phyloP scores from a whole-genome alignment of 2,797 vertebrate species.

The Hypotaenidia philippensis region DNA sequence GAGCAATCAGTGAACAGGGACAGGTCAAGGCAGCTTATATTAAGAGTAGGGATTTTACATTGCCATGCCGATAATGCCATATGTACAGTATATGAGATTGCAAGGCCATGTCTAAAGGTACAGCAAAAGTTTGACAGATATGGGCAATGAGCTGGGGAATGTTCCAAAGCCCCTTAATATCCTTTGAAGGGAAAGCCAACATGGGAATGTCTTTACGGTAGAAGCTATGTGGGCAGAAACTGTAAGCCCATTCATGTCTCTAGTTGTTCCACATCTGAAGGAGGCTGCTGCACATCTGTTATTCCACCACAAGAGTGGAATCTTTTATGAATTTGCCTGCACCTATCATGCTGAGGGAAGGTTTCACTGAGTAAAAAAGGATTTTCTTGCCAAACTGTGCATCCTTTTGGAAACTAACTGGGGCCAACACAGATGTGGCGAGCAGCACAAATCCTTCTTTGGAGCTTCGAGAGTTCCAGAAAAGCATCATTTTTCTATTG shows the following conservation, averaged over 20 bases:
- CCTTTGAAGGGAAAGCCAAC: background rate
- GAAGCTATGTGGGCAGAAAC: slow-evolving; percentile 1
- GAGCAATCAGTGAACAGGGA: background rate
- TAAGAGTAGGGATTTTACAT: background rate
- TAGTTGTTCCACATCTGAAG: slow-evolving; percentile 53
- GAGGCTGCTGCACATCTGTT: slow-evolving; percentile 42
- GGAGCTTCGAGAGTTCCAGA: slow-evolving; percentile 45
- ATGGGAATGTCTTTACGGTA: background rate
- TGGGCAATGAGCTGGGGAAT: background rate
- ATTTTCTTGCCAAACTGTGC: slow-evolving; percentile 43
- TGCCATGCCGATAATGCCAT: accelerated
- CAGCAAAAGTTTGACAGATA: background rate
- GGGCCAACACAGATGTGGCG: slow-evolving; percentile 58
- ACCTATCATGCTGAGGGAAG: slow-evolving; percentile 32
- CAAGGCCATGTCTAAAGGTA: background rate
- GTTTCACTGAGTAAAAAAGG: slow-evolving; percentile 18
- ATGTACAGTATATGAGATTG: background rate
- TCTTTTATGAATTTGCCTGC: slow-evolving; percentile 48
- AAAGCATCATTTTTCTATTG: slow-evolving; percentile 24
- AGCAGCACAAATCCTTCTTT: slow-evolving; percentile 46
- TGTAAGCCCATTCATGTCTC: slow-evolving; percentile 16
- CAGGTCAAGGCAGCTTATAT: background rate
- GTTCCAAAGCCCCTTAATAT: background rate
- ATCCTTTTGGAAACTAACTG: slow-evolving; percentile 66
- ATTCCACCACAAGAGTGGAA: slow-evolving; percentile 44